phyloP scores from a whole-genome alignment of 2,797 vertebrate genomes.

The Pipistrellus pipistrellus region DNA sequence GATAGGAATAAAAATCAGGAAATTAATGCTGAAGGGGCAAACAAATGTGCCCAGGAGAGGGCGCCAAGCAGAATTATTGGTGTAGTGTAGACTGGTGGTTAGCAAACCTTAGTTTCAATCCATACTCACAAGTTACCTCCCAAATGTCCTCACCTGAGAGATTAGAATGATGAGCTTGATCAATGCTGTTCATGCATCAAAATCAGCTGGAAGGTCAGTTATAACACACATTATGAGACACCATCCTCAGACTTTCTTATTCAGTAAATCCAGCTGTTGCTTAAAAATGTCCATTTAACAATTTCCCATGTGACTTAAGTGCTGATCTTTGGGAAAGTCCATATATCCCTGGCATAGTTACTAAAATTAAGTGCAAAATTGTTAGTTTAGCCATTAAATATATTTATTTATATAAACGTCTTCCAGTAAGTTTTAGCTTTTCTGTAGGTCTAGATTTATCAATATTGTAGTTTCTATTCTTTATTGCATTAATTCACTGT shows the following conservation, averaged over 20 bases:
- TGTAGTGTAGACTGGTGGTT: not conserved
- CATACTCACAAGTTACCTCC: not conserved
- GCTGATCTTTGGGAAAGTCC: not conserved
- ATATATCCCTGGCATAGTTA: not conserved
- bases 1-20: not conserved
- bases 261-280: not conserved
- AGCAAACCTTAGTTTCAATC: not conserved
- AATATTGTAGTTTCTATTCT: slow-evolving; percentile 11
- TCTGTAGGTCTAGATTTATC: not conserved
- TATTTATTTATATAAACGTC: not conserved
- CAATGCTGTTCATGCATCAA: not conserved
- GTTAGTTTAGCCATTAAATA: not conserved
- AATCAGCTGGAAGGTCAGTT: not conserved
- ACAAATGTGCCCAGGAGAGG: not conserved
- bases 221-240: not conserved
- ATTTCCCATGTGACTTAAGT: not conserved
- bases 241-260: not conserved
- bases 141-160: not conserved
- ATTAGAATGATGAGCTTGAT: not conserved
- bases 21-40: not conserved
- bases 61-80: not conserved
- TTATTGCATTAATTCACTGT: not conserved
- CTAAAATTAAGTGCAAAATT: not conserved
- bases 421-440: not conserved
- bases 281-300: not conserved